These are phyloP conservation scores for Dolichoris vasculosae DNA, from an alignment of 1,140 invertebrate genomes.

Conservation along the genomic window DNA sequence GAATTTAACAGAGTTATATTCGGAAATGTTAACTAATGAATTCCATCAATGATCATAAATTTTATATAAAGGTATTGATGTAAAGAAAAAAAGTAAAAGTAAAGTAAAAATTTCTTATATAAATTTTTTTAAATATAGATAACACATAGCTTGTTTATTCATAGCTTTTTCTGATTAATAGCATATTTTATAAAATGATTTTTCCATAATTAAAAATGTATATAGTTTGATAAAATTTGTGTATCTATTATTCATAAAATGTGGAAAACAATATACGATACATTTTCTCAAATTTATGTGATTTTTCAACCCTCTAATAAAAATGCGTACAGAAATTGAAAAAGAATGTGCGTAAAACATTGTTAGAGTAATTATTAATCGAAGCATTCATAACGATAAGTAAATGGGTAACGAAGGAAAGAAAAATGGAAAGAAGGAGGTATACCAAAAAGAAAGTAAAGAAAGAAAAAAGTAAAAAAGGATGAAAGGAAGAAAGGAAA, in stretches of 20 bases:
- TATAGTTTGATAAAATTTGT: no score
- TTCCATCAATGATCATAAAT: background rate
- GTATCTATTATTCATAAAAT: background rate
- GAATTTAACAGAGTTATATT: background rate
- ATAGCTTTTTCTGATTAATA: no score
- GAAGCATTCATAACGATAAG: background rate
- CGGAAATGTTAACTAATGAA: background rate
- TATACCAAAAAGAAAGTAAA: background rate
- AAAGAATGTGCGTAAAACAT: slow-evolving; percentile 5
- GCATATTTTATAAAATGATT: no score
- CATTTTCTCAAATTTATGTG: background rate
- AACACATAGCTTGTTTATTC: no score
- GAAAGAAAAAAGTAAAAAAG: background rate
- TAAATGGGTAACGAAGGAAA: background rate
- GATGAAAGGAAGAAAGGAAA: background rate
- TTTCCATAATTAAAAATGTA: no score
- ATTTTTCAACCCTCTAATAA: background rate
- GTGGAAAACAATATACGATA: background rate
- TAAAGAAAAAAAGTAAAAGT: no score
- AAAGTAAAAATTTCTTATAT: no score
- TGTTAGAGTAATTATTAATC: background rate
- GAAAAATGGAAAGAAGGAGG: background rate
- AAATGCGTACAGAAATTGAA: background rate
- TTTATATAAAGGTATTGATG: no score
- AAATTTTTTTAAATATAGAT: no score